phyloP scores from a whole-genome alignment of 2,797 vertebrate species.

The Anomalospiza imberbis region DNA sequence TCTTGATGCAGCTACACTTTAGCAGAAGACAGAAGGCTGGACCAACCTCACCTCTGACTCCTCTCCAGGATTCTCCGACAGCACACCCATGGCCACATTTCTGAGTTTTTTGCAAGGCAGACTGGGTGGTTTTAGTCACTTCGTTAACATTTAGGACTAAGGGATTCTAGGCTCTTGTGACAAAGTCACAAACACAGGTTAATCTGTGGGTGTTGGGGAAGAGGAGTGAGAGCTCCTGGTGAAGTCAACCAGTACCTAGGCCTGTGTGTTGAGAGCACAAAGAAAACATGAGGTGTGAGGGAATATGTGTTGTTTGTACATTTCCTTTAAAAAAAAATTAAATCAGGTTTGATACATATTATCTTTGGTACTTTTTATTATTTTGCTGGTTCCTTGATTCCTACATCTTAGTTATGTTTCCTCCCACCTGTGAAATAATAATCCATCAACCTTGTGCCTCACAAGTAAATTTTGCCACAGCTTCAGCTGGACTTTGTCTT shows the following conservation, averaged over 20 bases:
- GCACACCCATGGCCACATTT: neutral
- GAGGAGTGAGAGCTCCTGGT: neutral
- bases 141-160: neutral
- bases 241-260: neutral
- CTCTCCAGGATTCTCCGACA: neutral
- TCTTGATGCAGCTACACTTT: neutral
- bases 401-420: neutral
- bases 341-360: neutral
- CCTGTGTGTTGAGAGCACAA: neutral
- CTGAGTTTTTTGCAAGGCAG: neutral
- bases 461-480: neutral
- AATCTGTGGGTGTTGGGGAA: fast-evolving
- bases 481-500: neutral
- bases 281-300: fast-evolving
- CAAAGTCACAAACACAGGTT: neutral
- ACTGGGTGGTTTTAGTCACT: neutral
- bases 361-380: neutral
- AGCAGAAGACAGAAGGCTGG: neutral
- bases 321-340: neutral
- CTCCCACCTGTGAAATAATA: neutral
- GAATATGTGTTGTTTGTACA: fast-evolving
- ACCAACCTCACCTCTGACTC: neutral
- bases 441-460: neutral
- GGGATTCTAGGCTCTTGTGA: neutral
- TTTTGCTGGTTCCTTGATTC: neutral